Percentiles rank a stretch among this genome's conserved stretches.
phyloP scores from a whole-genome alignment of 2,797 vertebrate species.

The Craterocephalus amniculus region DNA sequence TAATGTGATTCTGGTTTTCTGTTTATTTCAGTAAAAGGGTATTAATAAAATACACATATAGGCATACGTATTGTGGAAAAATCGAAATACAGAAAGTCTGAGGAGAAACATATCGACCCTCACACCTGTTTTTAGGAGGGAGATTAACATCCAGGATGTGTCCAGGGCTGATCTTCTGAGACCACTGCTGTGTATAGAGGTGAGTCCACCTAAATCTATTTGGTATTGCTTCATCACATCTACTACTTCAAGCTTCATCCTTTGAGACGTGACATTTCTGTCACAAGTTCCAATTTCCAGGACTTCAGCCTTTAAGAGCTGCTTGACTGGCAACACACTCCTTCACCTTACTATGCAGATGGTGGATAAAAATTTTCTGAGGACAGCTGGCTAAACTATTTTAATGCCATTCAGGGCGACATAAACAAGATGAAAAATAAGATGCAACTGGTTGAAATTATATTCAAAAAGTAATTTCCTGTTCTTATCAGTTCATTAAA shows the following conservation, averaged over 20 bases:
- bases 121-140: background rate
- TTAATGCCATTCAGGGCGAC: constrained; percentile 1
- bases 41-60: too few relatives aligned
- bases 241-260: constrained; percentile 20
- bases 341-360: constrained; percentile 11
- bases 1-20: background rate
- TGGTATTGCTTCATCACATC: constrained; percentile 26
- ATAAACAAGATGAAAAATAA: background rate
- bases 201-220: constrained; percentile 21
- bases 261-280: constrained; percentile 34
- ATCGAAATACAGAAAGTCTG: background rate
- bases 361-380: constrained; percentile 9
- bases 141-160: constrained; percentile 5
- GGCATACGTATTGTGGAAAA: background rate
- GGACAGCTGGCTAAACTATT: constrained; percentile 6
- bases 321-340: constrained; percentile 16
- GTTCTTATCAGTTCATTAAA: background rate
- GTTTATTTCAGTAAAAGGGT: background rate
- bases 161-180: background rate
- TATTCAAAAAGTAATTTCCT: too few relatives aligned
- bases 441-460: too few relatives aligned
- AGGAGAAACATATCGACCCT: background rate
- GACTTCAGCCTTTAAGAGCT: constrained; percentile 19
- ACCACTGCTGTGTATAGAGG: constrained; percentile 10
- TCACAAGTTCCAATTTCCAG: constrained; percentile 19